These are phyloP conservation scores for Sebastes kiyomatsui DNA, from an alignment of 2,797 vertebrate genomes.

Conservation along the genomic window DNA sequence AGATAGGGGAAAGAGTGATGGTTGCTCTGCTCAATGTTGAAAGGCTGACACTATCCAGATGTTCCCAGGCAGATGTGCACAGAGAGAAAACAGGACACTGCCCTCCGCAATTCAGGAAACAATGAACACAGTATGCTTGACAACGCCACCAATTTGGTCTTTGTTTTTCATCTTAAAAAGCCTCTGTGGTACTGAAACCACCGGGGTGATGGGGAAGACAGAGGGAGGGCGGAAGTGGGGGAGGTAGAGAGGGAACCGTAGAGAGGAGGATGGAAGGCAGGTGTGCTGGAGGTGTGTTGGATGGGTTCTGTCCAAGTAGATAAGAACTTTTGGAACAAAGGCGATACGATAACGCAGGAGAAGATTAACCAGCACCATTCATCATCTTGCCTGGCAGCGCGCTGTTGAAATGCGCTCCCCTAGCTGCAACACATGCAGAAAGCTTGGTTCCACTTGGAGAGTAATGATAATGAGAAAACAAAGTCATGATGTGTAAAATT, in stretches of 20 bases:
- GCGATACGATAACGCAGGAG: slow-evolving; percentile 33
- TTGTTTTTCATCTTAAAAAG: slow-evolving; percentile 57
- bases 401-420: slow-evolving; percentile 30
- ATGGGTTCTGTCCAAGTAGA: slow-evolving; percentile 36
- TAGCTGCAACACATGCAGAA: slow-evolving; percentile 13
- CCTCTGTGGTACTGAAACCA: slow-evolving; percentile 39
- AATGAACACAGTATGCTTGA: slow-evolving; percentile 73
- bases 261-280: slow-evolving; percentile 26
- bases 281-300: slow-evolving; percentile 22
- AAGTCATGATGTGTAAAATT: slow-evolving; percentile 49
- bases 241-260: slow-evolving; percentile 27
- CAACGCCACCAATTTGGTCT: slow-evolving; percentile 60
- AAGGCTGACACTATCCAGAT: slow-evolving; percentile 81
- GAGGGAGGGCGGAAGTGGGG: slow-evolving; percentile 15
- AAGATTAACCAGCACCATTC: slow-evolving; percentile 60
- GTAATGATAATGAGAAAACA: slow-evolving; percentile 67
- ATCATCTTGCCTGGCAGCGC: slow-evolving; percentile 52
- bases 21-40: slow-evolving; percentile 63
- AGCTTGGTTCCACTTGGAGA: slow-evolving; percentile 52
- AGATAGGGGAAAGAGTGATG: slow-evolving; percentile 70
- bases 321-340: slow-evolving; percentile 45
- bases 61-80: slow-evolving; percentile 80
- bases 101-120: slow-evolving; percentile 57
- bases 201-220: slow-evolving; percentile 24
- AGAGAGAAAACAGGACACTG: slow-evolving; percentile 63